Evolutionary conservation across 2,113 vertebrate genomes (phyloP), one percentile per base, ranked within the genome.

Genomic region (Zapus hudsonius): DNA sequence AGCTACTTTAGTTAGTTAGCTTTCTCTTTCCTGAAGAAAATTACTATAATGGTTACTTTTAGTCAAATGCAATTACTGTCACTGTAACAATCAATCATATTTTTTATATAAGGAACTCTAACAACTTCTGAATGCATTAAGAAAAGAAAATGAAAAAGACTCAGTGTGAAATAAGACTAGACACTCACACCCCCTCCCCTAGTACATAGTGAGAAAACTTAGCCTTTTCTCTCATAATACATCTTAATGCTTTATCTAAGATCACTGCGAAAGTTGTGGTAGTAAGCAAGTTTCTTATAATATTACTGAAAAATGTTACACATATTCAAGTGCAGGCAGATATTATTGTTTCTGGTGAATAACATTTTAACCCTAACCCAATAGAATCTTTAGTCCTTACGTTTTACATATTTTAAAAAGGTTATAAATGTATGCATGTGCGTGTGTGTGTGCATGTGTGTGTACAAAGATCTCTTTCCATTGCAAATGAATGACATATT

Each of bases 61-160:
- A 97, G 97, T 98, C 96, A 98, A 98, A 98, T 98, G 98, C 98
- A 98, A 98, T 98, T 98, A 98, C 98, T 98, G 98, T 98, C 98
- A 98, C 95, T 97, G 94, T 97, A 98, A 98, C 98, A 98, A 97
- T 98, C 98, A 98, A 98, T 98, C 98, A 98, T 96, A 97, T 97
- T 98, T 98, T 96, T 52, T 90, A 95, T 93, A 96, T 96, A 98
- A 97, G 97, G 97, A 98, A 96, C 90, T 98, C 97, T 95, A 97
- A 96, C 96, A 98, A 90, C 89, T 98, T 97, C 93, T 97, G 97
- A 97, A 97, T 93, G 94, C 96, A 98, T 98, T 98, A 98, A 97
- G 87, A 92, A 96, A 97, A 96, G 87, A 95, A 90, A 97, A 97
- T 97, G 96, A 96, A 97, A 96, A 97, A 92, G 95, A 92, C 90